Evolutionary conservation across 2,888 invertebrate species (phyloP).

Genomic region (Eugnorisma glareosa): DNA sequence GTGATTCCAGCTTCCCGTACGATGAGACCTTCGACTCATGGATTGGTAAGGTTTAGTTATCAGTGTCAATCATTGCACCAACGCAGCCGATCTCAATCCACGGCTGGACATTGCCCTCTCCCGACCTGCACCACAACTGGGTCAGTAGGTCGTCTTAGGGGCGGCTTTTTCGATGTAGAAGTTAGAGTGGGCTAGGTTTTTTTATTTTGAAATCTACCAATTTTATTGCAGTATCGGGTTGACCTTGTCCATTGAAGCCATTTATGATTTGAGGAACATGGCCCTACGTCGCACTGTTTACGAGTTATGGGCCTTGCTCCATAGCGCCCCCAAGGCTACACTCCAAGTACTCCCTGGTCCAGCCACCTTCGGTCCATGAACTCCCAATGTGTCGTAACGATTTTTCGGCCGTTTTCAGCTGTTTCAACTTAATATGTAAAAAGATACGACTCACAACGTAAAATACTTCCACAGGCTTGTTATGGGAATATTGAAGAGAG

Average conservation of each 20-base stretch:
- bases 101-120: not conserved
- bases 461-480: not conserved
- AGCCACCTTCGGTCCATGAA: not conserved
- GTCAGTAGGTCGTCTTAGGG: too few species aligned
- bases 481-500: not conserved
- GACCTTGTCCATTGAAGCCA: too few species aligned
- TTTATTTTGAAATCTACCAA: too few species aligned
- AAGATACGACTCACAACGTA: not conserved
- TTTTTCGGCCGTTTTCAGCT: not conserved
- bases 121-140: not conserved
- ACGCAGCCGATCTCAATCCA: not conserved
- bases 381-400: not conserved
- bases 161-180: too few species aligned
- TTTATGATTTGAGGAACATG: too few species aligned
- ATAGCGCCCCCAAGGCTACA: too few species aligned
- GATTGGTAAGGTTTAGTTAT: not conserved
- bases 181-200: too few species aligned
- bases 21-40: conserved; percentile 54
- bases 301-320: too few species aligned
- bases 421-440: not conserved
- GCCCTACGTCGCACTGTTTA: too few species aligned
- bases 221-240: too few species aligned
- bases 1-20: conserved; percentile 59
- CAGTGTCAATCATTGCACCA: not conserved
- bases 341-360: not conserved